These are phyloP conservation scores for Motacilla tschutschensis DNA, from an alignment of 2,113 vertebrate genomes.

Conservation along the genomic window DNA sequence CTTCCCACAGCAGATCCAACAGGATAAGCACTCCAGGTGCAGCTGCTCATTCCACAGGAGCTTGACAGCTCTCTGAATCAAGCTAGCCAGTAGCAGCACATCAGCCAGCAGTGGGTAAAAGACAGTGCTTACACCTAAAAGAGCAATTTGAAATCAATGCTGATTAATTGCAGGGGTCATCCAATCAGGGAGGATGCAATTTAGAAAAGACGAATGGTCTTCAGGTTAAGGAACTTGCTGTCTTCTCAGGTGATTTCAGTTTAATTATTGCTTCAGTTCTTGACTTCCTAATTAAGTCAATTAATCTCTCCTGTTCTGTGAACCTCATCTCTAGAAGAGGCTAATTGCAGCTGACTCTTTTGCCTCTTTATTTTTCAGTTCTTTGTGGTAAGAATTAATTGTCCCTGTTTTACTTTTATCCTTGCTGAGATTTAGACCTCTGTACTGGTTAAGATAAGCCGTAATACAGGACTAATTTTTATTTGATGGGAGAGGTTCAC, in stretches of 20 bases:
- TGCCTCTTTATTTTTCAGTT: neutral
- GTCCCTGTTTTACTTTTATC: neutral
- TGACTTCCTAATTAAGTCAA: conserved; percentile 62
- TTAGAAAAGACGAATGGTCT: conserved; percentile 39
- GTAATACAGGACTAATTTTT: neutral
- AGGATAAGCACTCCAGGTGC: conserved; percentile 42
- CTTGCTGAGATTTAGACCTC: neutral
- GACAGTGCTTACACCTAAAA: neutral
- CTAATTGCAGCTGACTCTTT: conserved; percentile 44
- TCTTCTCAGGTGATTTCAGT: conserved; percentile 35
- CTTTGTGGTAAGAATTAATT: neutral
- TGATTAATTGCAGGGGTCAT: conserved; percentile 31
- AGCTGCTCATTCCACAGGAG: conserved; percentile 4
- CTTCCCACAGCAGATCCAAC: conserved; percentile 49
- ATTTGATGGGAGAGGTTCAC: neutral
- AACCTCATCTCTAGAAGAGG: conserved; percentile 23
- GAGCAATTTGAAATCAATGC: conserved; percentile 38
- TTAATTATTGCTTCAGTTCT: conserved; percentile 56
- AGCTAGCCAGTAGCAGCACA: neutral
- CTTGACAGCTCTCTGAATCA: neutral
- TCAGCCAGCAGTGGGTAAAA: neutral
- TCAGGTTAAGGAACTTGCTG: conserved; percentile 32
- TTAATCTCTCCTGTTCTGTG: conserved; percentile 50
- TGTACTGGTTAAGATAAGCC: neutral
- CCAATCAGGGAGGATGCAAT: conserved; percentile 5